Percentiles rank a stretch among this genome's conserved stretches.
phyloP scores from a whole-genome alignment of 2,888 invertebrate species.

The Lobophora halterata region DNA sequence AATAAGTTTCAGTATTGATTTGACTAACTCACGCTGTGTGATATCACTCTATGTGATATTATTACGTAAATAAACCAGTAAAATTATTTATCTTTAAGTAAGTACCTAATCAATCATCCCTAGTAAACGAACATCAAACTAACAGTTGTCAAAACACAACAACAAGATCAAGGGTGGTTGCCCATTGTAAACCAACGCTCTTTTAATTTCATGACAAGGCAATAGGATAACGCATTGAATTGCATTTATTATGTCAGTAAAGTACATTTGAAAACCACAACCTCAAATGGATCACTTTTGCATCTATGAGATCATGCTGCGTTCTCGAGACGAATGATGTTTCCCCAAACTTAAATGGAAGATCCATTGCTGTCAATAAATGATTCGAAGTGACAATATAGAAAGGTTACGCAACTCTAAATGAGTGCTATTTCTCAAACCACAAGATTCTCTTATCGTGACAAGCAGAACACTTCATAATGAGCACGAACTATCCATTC shows the following conservation, averaged over 20 bases:
- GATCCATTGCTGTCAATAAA: conserved; percentile 12
- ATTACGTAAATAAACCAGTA: too few species aligned
- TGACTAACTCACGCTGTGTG: too few species aligned
- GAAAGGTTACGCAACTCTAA: conserved; percentile 21
- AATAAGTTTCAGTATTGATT: too few species aligned
- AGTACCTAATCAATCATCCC: conserved; percentile 52
- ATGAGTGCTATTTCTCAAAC: conserved; percentile 30
- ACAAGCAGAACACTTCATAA: conserved; percentile 46
- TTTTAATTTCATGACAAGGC: conserved; percentile 22
- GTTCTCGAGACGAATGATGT: conserved; percentile 20
- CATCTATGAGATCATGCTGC: conserved; percentile 29
- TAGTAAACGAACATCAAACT: conserved; percentile 20
- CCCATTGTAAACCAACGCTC: conserved; percentile 24
- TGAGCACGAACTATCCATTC: conserved; percentile 43
- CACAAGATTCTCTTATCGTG: conserved; percentile 34
- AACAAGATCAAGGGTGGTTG: conserved; percentile 31
- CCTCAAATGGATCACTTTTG: conserved; percentile 7
- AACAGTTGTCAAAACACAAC: conserved; percentile 52
- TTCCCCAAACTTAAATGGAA: conserved; percentile 9
- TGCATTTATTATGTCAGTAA: conserved; percentile 21
- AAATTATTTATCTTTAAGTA: conserved; percentile 1
- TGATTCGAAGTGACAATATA: conserved; percentile 16
- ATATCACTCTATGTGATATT: too few species aligned
- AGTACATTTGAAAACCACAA: conserved; percentile 14
- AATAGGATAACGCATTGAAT: conserved; percentile 17